Percentiles rank a stretch among this genome's conserved stretches.
phyloP scores from a whole-genome alignment of 2,888 invertebrate genomes.

The Pecten maximus region DNA sequence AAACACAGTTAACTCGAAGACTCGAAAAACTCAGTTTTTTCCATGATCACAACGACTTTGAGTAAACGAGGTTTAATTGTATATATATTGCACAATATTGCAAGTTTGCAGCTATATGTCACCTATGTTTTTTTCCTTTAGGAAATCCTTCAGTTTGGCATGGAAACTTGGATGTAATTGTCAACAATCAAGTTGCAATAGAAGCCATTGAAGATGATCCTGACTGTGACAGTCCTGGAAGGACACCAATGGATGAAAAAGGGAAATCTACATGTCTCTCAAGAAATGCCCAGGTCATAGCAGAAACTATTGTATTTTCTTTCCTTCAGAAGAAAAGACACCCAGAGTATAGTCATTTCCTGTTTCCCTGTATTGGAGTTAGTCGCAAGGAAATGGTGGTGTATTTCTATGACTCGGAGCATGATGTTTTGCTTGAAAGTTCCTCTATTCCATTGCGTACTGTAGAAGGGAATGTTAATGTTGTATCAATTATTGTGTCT shows the following conservation, averaged over 20 bases:
- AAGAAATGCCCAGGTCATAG: slow-evolving; percentile 35
- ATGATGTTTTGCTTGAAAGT: slow-evolving; percentile 38
- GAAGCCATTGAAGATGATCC: slow-evolving; percentile 2
- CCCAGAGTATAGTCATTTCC: slow-evolving; percentile 34
- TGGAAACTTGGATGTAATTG: slow-evolving; percentile 28
- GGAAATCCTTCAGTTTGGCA: slow-evolving; percentile 37
- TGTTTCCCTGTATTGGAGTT: slow-evolving; percentile 39
- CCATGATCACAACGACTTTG: too few species aligned
- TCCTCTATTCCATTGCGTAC: slow-evolving; percentile 36
- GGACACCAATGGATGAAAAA: slow-evolving; percentile 2
- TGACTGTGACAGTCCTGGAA: background rate
- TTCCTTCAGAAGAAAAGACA: slow-evolving; percentile 41
- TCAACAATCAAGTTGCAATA: slow-evolving; percentile 6
- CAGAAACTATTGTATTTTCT: slow-evolving; percentile 42
- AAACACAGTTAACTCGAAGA: too few species aligned
- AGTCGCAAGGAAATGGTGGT: background rate
- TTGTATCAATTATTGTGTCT: slow-evolving; percentile 20
- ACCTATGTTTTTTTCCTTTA: too few species aligned
- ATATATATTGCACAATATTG: too few species aligned
- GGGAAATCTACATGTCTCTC: slow-evolving; percentile 26
- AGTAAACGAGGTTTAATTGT: too few species aligned
- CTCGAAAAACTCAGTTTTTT: too few species aligned
- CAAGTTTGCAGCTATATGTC: too few species aligned
- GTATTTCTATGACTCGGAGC: slow-evolving; percentile 37
- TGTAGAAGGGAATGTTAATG: background rate